Evolutionary conservation across 2,797 vertebrate species (phyloP).

Genomic region (Limnodromus scolopaceus): DNA sequence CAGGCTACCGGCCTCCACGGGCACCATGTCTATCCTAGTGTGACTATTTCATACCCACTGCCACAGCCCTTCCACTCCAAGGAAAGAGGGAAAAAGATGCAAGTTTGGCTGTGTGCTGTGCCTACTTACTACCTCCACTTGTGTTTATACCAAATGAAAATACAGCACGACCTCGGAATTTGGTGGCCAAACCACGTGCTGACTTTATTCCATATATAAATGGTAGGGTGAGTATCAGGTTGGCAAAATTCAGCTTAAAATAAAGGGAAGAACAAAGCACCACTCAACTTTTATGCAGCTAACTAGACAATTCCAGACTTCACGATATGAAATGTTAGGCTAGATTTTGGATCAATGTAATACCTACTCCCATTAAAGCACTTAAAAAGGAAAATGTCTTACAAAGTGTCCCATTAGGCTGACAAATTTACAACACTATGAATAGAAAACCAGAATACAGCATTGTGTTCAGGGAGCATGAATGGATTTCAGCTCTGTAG

Average conservation of each 20-base stretch:
- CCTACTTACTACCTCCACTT: background rate
- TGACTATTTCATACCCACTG: background rate
- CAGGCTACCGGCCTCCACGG: background rate
- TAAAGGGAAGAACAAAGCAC: conserved; percentile 22
- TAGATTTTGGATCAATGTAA: conserved; percentile 79
- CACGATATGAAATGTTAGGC: conserved; percentile 58
- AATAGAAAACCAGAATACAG: conserved; percentile 65
- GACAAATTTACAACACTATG: conserved; percentile 77
- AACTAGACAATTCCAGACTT: conserved; percentile 57
- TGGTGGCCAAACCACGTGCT: background rate
- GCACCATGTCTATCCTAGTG: background rate
- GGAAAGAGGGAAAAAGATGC: background rate
- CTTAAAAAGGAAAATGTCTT: conserved; percentile 80
- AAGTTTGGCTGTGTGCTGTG: background rate
- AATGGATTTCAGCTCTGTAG: conserved; percentile 62
- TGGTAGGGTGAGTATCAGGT: background rate
- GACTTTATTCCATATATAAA: background rate
- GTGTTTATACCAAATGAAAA: background rate
- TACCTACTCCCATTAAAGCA: conserved; percentile 74
- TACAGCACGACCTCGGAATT: background rate
- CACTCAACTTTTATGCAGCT: conserved; percentile 19
- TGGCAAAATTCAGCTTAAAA: conserved; percentile 40
- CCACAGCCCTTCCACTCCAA: background rate
- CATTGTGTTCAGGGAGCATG: conserved; percentile 56
- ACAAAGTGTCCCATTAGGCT: conserved; percentile 81